Evolutionary conservation across 2,888 invertebrate species (phyloP).

Genomic region (Macrosiphum euphorbiae): DNA sequence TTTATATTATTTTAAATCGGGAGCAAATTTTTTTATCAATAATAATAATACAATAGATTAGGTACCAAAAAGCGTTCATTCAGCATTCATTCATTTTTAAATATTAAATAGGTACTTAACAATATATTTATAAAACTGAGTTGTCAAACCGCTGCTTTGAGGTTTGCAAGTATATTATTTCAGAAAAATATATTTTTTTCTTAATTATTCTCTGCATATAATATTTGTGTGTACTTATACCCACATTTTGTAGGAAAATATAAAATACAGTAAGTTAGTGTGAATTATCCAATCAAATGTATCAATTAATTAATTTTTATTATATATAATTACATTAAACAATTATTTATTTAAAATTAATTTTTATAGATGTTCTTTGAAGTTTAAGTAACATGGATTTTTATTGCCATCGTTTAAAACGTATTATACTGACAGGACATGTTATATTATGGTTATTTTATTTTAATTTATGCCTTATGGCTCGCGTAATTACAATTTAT

Average conservation of each 20-base stretch:
- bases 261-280: not conserved
- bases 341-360: not conserved
- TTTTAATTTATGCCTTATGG: not conserved
- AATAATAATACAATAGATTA: too few relatives aligned
- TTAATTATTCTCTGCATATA: not conserved
- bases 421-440: not conserved
- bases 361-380: not conserved
- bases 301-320: not conserved
- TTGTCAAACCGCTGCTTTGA: not conserved
- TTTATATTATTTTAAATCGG: not conserved
- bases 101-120: too few relatives aligned
- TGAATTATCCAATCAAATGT: not conserved
- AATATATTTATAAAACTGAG: not conserved
- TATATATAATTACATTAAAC: not conserved
- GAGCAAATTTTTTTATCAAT: not conserved
- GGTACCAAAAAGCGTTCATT: too few relatives aligned
- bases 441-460: not conserved
- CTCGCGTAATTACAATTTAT: not conserved
- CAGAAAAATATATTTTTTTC: not conserved
- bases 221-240: not conserved
- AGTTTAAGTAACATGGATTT: slow-evolving; percentile 15
- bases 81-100: too few relatives aligned
- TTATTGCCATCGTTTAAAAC: not conserved
- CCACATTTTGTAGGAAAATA: not conserved
- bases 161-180: not conserved